phyloP scores from a whole-genome alignment of 2,113 vertebrate genomes.

The Brevimyrus niger region DNA sequence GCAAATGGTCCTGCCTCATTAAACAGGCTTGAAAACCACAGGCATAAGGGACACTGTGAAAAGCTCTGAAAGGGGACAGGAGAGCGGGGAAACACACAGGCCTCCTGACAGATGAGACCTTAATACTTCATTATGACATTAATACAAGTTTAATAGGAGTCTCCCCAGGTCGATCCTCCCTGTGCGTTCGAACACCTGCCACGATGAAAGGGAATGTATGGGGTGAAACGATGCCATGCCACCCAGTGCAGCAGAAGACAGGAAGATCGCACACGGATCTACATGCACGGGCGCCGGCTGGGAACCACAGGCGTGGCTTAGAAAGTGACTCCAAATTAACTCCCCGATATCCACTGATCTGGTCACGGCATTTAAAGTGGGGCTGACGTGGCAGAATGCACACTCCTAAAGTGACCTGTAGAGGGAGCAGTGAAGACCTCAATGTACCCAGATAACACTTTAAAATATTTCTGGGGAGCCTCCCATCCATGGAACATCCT shows the following conservation, averaged over 20 bases:
- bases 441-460: neutral
- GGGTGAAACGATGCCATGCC: neutral
- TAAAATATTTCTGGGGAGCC: neutral
- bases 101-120: neutral
- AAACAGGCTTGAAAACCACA: neutral
- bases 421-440: neutral
- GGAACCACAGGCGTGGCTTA: neutral
- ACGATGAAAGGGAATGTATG: neutral
- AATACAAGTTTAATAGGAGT: conserved; percentile 1
- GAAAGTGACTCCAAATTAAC: neutral
- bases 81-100: neutral
- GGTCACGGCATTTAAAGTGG: neutral
- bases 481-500: neutral
- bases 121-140: conserved; percentile 8
- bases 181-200: neutral
- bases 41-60: neutral
- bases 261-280: neutral
- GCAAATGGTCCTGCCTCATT: neutral
- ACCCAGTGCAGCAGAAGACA: neutral
- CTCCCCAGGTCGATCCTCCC: neutral
- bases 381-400: neutral
- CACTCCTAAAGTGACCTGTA: neutral
- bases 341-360: neutral
- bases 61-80: neutral
- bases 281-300: neutral